Percentiles rank a stretch among this genome's conserved stretches.
Evolutionary conservation across 2,113 vertebrate genomes (phyloP).

Genomic region (Oceanites oceanicus): DNA sequence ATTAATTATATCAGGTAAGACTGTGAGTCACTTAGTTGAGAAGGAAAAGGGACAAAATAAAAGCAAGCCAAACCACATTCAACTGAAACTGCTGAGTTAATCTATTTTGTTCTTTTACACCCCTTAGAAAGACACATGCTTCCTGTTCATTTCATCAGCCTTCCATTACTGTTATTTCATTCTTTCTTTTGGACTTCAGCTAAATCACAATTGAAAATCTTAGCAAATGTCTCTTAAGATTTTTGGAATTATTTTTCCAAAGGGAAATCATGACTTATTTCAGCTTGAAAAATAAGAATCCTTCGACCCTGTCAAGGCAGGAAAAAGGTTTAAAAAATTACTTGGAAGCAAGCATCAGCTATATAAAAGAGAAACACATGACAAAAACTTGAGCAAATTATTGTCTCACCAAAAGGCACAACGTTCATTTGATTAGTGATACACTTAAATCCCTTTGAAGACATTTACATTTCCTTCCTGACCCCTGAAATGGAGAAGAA

Average conservation of each 20-base stretch:
- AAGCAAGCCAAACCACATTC: not conserved
- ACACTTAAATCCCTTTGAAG: not conserved
- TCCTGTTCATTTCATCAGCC: not conserved
- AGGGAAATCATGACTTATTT: not conserved
- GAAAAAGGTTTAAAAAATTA: not conserved
- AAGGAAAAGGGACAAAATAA: not conserved
- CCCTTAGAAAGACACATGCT: not conserved
- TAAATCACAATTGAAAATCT: not conserved
- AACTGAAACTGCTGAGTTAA: not conserved
- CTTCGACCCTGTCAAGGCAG: not conserved
- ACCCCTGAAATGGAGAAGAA: not conserved
- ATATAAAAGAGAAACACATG: not conserved
- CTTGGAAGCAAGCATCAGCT: not conserved
- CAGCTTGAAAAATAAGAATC: not conserved
- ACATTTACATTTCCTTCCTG: not conserved
- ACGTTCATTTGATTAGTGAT: not conserved
- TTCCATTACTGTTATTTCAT: not conserved
- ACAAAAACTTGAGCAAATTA: not conserved
- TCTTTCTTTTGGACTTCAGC: not conserved
- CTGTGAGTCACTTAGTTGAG: not conserved
- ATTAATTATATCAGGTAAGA: not conserved
- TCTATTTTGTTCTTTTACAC: not conserved
- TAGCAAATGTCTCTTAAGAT: not conserved
- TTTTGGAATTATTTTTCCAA: not conserved
- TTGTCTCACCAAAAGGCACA: not conserved